Percentiles rank a stretch among this genome's conserved stretches.
phyloP scores from a whole-genome alignment of 2,797 vertebrate species.

The Nannoperca obscura region DNA sequence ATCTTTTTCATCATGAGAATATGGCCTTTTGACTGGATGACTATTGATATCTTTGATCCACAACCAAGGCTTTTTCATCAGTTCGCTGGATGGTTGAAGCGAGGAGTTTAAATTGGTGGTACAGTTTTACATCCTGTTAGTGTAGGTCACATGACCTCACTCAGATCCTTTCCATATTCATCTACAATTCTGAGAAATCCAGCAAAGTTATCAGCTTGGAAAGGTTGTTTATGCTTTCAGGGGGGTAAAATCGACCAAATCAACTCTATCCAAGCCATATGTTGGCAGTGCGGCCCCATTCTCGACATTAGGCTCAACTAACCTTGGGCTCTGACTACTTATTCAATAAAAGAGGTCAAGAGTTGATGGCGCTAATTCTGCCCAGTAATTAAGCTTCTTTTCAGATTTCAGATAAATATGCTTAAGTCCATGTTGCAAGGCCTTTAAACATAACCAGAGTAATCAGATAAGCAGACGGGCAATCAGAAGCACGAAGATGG shows the following conservation, averaged over 20 bases:
- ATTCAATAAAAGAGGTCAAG: conserved; percentile 75
- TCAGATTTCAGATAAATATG: conserved; percentile 62
- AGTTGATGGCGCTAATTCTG: conserved; percentile 68
- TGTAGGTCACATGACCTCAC: conserved; percentile 1
- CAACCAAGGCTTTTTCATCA: conserved; percentile 38
- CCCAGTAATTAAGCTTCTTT: conserved; percentile 62
- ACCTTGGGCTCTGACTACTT: conserved; percentile 62
- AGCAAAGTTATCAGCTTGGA: conserved; percentile 34
- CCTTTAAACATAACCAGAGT: conserved; percentile 55
- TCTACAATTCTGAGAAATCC: conserved; percentile 31
- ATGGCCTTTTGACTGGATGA: conserved; percentile 69
- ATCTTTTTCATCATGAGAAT: conserved; percentile 72
- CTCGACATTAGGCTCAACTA: conserved; percentile 59
- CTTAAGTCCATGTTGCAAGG: conserved; percentile 48
- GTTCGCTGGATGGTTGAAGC: conserved; percentile 3
- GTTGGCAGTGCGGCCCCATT: conserved; percentile 48
- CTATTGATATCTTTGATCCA: conserved; percentile 74
- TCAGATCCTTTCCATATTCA: conserved; percentile 26
- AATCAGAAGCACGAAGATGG: conserved; percentile 29
- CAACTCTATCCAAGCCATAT: conserved; percentile 62
- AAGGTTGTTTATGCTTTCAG: conserved; percentile 48
- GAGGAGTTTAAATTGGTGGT: conserved; percentile 24
- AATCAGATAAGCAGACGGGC: conserved; percentile 63
- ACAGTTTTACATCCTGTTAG: conserved; percentile 34
- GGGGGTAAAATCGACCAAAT: conserved; percentile 41